Evolutionary conservation across 2,888 invertebrate genomes (phyloP).

Genomic region (Malthinus flaveolus): DNA sequence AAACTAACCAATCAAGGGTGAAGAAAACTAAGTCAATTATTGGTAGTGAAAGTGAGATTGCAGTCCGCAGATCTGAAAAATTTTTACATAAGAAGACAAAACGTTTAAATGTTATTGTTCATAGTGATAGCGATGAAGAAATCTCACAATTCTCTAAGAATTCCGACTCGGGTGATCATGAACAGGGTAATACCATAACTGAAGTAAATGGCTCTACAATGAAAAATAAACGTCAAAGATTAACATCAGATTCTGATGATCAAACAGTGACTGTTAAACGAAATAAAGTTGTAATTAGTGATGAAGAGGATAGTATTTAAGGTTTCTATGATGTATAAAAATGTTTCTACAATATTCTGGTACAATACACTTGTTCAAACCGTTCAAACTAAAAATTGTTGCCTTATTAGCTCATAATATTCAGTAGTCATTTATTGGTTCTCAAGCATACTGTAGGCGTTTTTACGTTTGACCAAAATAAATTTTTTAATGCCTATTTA

Average conservation of each 20-base stretch:
- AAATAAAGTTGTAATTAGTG: slow-evolving; percentile 40
- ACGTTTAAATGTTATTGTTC: slow-evolving; percentile 4
- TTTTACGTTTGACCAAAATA: too few relatives aligned
- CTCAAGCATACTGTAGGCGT: too few relatives aligned
- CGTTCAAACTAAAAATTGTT: too few relatives aligned
- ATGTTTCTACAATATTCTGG: background rate
- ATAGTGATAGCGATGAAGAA: background rate
- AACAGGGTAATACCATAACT: background rate
- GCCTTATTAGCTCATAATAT: too few relatives aligned
- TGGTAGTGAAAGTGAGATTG: too few relatives aligned
- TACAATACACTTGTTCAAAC: too few relatives aligned
- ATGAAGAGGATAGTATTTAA: slow-evolving; percentile 35
- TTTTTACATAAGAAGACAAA: background rate
- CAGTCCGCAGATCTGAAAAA: background rate
- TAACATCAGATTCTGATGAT: slow-evolving; percentile 37
- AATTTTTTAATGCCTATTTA: too few relatives aligned
- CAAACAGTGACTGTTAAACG: slow-evolving; percentile 39
- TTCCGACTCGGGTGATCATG: too few relatives aligned
- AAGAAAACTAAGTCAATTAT: too few relatives aligned
- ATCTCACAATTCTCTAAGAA: too few relatives aligned
- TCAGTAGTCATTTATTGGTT: too few relatives aligned
- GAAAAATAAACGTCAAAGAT: slow-evolving; percentile 32
- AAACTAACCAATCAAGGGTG: too few relatives aligned
- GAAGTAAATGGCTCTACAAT: slow-evolving; percentile 5
- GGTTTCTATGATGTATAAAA: background rate